A percentile compares a stretch with the other conserved stretches of the same genome.
phyloP scores from a whole-genome alignment of 2,113 vertebrate genomes.

The Megaceryle torquata region DNA sequence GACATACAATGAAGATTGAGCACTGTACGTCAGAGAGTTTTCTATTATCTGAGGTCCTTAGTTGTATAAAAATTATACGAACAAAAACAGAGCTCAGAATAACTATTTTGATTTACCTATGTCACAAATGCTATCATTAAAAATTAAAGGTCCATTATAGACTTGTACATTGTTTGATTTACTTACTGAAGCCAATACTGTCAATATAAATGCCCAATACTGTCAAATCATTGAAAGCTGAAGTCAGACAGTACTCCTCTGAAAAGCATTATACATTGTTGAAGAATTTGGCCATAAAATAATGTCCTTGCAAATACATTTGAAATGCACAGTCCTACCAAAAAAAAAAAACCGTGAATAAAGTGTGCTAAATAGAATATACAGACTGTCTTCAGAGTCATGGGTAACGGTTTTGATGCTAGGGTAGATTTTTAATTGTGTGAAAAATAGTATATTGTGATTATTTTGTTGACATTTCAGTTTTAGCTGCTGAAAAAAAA shows the following conservation, averaged over 20 bases:
- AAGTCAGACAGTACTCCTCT: background rate
- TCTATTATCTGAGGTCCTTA: background rate
- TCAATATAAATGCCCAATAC: background rate
- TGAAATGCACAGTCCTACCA: background rate
- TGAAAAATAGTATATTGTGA: background rate
- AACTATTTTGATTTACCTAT: background rate
- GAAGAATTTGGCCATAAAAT: background rate
- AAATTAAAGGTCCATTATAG: background rate
- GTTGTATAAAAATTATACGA: background rate
- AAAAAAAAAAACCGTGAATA: background rate
- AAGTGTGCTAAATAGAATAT: background rate
- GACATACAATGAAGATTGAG: background rate
- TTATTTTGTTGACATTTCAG: background rate
- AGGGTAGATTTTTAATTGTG: background rate
- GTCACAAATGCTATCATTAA: fast-evolving
- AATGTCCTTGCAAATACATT: background rate
- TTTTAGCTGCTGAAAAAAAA: background rate
- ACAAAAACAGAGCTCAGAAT: background rate
- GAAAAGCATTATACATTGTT: background rate
- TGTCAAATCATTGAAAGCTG: background rate
- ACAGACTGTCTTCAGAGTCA: background rate
- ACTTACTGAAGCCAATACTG: background rate
- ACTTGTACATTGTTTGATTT: background rate
- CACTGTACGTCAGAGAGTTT: background rate
- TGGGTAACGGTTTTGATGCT: background rate